Percentiles rank a stretch among this genome's conserved stretches.
phyloP scores from a whole-genome alignment of 2,113 vertebrate species.

The Oxygymnocypris stewartii region DNA sequence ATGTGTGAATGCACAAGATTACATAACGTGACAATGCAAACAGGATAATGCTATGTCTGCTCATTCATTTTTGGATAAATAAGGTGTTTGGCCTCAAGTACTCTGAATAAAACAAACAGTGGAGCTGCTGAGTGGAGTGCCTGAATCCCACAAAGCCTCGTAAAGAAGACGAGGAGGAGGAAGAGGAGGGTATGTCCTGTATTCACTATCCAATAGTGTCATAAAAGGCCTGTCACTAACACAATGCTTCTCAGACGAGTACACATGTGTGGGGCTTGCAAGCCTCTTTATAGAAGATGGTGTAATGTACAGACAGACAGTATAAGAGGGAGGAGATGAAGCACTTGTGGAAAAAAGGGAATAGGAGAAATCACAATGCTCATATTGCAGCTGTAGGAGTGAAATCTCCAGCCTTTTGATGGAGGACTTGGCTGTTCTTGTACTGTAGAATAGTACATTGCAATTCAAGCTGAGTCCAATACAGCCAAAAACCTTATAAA shows the following conservation, averaged over 20 bases:
- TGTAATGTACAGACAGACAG: background rate
- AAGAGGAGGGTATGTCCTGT: background rate
- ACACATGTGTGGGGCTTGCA: background rate
- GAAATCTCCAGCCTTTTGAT: background rate
- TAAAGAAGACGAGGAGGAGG: slow-evolving; percentile 6
- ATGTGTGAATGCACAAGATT: slow-evolving; percentile 13
- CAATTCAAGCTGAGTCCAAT: background rate
- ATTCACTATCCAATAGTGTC: slow-evolving; percentile 13
- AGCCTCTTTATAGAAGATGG: background rate
- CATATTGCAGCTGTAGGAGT: background rate
- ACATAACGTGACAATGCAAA: slow-evolving; percentile 19
- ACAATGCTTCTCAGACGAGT: background rate
- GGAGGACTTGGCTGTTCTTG: slow-evolving; percentile 3
- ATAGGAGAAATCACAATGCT: background rate
- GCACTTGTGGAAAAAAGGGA: slow-evolving; percentile 3
- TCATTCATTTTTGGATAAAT: slow-evolving; percentile 5
- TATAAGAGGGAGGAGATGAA: slow-evolving; percentile 4
- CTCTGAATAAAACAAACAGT: slow-evolving; percentile 38
- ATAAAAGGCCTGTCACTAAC: slow-evolving; percentile 1
- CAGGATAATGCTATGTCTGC: slow-evolving; percentile 5
- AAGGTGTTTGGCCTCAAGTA: slow-evolving; percentile 14
- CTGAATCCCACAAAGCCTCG: slow-evolving; percentile 20
- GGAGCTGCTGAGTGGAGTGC: slow-evolving; percentile 16
- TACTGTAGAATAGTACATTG: background rate
- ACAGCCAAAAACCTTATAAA: background rate